A percentile compares a stretch with the other conserved stretches of the same genome.
These are phyloP conservation scores for Hedya salicella DNA, from an alignment of 2,888 invertebrate genomes.

Conservation along the genomic window DNA sequence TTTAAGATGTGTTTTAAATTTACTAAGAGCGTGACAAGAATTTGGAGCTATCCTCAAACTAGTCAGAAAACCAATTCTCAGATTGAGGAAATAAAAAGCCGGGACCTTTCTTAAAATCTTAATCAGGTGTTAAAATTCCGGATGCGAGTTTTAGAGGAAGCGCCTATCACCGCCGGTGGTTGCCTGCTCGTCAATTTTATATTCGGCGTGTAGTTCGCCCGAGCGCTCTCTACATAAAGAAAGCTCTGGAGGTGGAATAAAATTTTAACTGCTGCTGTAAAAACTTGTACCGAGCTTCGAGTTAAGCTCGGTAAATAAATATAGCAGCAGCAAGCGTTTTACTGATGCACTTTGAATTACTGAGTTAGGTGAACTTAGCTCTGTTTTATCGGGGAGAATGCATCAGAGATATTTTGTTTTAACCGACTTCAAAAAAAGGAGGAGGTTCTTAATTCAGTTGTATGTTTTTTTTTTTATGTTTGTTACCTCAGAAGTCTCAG, in stretches of 20 bases:
- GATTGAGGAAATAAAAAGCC: not conserved
- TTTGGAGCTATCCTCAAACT: no score
- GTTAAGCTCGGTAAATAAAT: not conserved
- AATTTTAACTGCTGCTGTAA: not conserved
- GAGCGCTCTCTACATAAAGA: slow-evolving; percentile 7
- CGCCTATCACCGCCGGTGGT: slow-evolving; percentile 24
- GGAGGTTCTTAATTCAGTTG: no score
- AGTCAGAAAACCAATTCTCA: no score
- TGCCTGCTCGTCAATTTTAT: slow-evolving; percentile 24
- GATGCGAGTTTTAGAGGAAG: slow-evolving; percentile 20
- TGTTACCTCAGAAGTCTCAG: no score
- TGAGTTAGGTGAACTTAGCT: not conserved
- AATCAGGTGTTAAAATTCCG: slow-evolving; percentile 23
- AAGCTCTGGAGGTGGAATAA: slow-evolving; percentile 2
- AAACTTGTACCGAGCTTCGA: slow-evolving; percentile 1
- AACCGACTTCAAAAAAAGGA: no score
- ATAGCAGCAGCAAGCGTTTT: not conserved
- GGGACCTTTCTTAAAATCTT: slow-evolving; percentile 8
- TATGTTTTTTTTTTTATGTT: no score
- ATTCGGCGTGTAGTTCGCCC: slow-evolving; percentile 12
- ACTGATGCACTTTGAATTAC: slow-evolving; percentile 1
- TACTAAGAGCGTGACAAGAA: no score
- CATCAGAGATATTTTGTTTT: not conserved
- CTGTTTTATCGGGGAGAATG: not conserved
- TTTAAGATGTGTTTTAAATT: no score